Evolutionary conservation across 1,140 invertebrate genomes (phyloP).

Genomic region (Myzus persicae): DNA sequence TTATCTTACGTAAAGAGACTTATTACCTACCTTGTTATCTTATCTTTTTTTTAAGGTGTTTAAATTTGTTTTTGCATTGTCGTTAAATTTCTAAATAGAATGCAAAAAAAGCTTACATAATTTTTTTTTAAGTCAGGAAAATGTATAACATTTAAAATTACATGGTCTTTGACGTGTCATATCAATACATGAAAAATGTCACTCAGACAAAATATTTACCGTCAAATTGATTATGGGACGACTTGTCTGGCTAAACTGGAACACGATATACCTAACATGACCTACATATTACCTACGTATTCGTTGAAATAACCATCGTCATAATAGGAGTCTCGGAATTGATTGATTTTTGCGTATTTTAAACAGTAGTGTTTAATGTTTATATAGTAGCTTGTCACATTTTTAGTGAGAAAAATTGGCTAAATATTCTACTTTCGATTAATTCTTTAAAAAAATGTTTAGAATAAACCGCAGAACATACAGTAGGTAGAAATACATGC

Average conservation of each 20-base stretch:
- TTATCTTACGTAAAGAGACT: not conserved
- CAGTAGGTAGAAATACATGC: too few species aligned
- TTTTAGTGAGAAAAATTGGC: not conserved
- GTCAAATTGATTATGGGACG: slow-evolving; percentile 20
- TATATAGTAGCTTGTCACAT: not conserved
- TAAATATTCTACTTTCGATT: not conserved
- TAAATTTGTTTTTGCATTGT: not conserved
- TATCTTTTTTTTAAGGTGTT: not conserved
- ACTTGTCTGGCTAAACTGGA: slow-evolving; percentile 12
- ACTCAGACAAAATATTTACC: slow-evolving; percentile 17
- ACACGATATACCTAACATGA: not conserved
- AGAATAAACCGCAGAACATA: too few species aligned
- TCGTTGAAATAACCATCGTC: not conserved
- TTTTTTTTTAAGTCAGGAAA: not conserved
- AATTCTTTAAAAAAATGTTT: not conserved
- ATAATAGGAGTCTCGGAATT: not conserved
- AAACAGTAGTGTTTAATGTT: too few species aligned
- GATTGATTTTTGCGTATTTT: not conserved
- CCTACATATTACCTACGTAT: too few species aligned
- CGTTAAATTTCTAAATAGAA: not conserved
- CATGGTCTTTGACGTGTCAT: slow-evolving; percentile 20
- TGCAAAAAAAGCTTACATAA: slow-evolving; percentile 5
- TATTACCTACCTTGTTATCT: not conserved
- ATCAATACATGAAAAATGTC: not conserved
- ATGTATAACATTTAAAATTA: not conserved